Conservation (phyloP, 1,140 invertebrate species). For the Bicyclus anynana region DNA sequence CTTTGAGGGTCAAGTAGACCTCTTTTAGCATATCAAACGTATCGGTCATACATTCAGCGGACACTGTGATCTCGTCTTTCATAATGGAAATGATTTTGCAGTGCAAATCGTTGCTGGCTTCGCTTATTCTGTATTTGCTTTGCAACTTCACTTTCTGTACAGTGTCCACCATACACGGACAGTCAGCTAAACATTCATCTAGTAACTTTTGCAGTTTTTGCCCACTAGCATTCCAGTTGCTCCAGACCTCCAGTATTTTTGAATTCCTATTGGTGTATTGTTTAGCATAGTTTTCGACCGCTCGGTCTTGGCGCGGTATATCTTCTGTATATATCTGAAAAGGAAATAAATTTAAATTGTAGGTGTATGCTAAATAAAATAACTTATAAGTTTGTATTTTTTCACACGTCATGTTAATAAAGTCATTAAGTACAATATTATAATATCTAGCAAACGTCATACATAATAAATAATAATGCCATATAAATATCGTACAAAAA, state of each 20-base stretch:
- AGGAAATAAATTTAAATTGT: too few relatives aligned
- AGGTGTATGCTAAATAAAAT: too few relatives aligned
- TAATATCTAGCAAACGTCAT: too few relatives aligned
- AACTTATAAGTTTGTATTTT: too few relatives aligned
- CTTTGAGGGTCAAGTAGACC: slow-evolving; percentile 64
- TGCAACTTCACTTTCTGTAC: slow-evolving; percentile 44
- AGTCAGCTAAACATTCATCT: slow-evolving; percentile 40
- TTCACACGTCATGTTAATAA: too few relatives aligned
- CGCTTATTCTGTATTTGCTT: slow-evolving; percentile 37
- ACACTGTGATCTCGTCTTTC: slow-evolving; percentile 56
- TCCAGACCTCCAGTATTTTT: slow-evolving; percentile 42
- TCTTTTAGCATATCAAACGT: slow-evolving; percentile 68
- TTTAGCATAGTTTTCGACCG: slow-evolving; percentile 52
- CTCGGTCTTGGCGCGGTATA: slow-evolving; percentile 59
- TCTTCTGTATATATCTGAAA: slow-evolving; percentile 60
- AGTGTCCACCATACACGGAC: slow-evolving; percentile 46
- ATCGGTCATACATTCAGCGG: slow-evolving; percentile 59
- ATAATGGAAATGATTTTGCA: slow-evolving; percentile 48
- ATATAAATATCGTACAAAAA: too few relatives aligned
- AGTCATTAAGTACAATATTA: too few relatives aligned
- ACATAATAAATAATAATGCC: too few relatives aligned
- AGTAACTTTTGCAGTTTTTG: slow-evolving; percentile 38
- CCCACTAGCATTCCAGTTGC: slow-evolving; percentile 47
- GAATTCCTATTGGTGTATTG: slow-evolving; percentile 46
- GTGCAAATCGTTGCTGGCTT: slow-evolving; percentile 44